Base-by-base conservation (phyloP, 2,113 vertebrate genomes). In the Arenaria interpres region DNA sequence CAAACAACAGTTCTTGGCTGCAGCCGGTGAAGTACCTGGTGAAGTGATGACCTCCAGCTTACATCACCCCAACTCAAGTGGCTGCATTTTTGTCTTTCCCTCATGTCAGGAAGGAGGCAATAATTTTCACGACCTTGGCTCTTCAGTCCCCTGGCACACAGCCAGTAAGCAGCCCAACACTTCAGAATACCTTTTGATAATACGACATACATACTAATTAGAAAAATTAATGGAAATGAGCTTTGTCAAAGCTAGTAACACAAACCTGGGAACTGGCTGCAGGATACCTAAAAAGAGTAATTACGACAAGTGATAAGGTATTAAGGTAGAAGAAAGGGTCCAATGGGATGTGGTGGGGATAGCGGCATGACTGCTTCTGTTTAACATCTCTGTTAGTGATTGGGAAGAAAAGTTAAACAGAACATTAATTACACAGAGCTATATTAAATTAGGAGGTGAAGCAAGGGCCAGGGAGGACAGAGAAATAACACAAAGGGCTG, bases 391-490 rank as follows among this genome's bases (percentile, higher is more conserved):
- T 89, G 85, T 67, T 94, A 95, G 95, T 85, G 77, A 91, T 66
- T 74, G 21, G 12, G 71, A 96, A 96, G 90, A 88, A 87, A 95
- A 95, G 94, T 91, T 93, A 96, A 96, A 94, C 89, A 91, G 93
- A 75, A 73, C 95, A 93, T 91, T 95, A 96, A 96, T 91, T 95
- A 95, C 73, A 88, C 59, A 21, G 71, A 92, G 86, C 82, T 92
- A 18, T 73, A 96, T 95, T 97, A 95, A 97, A 94, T 97, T 87
- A 96, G 80, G 68, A 95, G 87, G 94, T 83, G 74, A 97, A 89
- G 80, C 0, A 2, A 97, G 74, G 74, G 95, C 89, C 59, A 85
- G 94, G 57, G 51, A 93, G 87, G 91, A 96, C 89, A 85, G 71
- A 89, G 74, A 91, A 96, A 77, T 91, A 92, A 91, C 91, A 95